Conservation (phyloP, 2,888 invertebrate genomes). For the Epinotia nisella region DNA sequence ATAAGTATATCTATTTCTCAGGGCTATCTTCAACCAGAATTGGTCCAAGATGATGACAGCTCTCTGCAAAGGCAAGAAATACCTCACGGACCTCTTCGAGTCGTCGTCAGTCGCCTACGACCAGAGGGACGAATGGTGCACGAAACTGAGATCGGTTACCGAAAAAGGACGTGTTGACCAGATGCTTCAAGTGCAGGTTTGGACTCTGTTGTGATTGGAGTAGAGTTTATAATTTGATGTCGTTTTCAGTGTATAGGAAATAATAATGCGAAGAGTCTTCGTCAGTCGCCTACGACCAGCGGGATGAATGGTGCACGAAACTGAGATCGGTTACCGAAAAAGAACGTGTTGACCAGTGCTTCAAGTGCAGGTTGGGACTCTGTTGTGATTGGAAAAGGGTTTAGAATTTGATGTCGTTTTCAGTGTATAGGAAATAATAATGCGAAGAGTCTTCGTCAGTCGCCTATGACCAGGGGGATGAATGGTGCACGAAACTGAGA, state of each 20-base stretch:
- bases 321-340: too few species aligned
- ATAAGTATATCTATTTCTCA: too few species aligned
- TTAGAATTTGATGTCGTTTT: neutral
- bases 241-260: too few species aligned
- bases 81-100: conserved; percentile 90
- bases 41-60: conserved; percentile 86
- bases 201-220: neutral
- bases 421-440: too few species aligned
- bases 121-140: conserved; percentile 88
- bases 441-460: too few species aligned
- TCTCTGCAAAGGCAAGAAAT: conserved; percentile 86
- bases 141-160: conserved; percentile 88
- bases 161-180: conserved; percentile 88
- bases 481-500: too few species aligned
- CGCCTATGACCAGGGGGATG: too few species aligned
- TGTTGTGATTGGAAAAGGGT: neutral
- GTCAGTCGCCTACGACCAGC: too few species aligned
- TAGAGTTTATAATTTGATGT: neutral
- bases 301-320: too few species aligned
- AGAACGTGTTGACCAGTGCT: neutral
- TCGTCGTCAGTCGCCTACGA: conserved; percentile 92
- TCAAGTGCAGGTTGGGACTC: neutral
- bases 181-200: conserved; percentile 86
- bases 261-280: too few species aligned
- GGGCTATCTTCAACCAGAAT: conserved; percentile 88